These are phyloP conservation scores for Magallana angulata DNA, from an alignment of 1,140 invertebrate species.

Conservation along the genomic window DNA sequence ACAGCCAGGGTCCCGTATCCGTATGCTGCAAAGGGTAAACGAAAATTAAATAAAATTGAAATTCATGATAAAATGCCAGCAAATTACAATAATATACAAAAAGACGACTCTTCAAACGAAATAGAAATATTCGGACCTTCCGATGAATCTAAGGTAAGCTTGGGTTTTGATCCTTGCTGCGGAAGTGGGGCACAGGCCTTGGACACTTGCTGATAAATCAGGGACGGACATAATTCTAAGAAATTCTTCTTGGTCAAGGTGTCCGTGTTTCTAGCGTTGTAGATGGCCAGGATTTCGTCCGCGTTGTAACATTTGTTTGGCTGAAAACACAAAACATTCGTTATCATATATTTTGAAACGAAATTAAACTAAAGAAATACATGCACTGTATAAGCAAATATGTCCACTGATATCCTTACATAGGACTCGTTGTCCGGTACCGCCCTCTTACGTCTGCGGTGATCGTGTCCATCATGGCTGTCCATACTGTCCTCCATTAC, in stretches of 20 bases:
- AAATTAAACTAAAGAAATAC: neutral
- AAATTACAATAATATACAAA: neutral
- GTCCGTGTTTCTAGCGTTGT: constrained; percentile 46
- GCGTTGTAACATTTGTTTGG: constrained; percentile 51
- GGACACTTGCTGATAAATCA: constrained; percentile 53
- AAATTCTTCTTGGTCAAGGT: constrained; percentile 41
- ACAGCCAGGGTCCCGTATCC: constrained; percentile 70
- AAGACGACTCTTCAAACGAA: neutral
- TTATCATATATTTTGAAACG: neutral
- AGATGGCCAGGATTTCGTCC: constrained; percentile 53
- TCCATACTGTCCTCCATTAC: neutral
- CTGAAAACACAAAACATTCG: neutral
- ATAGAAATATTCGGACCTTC: constrained; percentile 48
- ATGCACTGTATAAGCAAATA: neutral
- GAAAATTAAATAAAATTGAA: neutral
- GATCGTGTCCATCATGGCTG: neutral
- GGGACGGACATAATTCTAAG: constrained; percentile 52
- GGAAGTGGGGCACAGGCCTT: constrained; percentile 33
- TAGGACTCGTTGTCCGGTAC: neutral
- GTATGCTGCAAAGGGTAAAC: constrained; percentile 62
- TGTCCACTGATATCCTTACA: neutral
- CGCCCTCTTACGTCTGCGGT: constrained; percentile 4
- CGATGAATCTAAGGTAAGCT: neutral
- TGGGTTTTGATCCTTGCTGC: neutral
- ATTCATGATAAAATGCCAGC: neutral